A percentile compares a stretch with the other conserved stretches of the same genome.
Conservation (phyloP, 1,140 invertebrate genomes). For the Luehdorfia chinensis region DNA sequence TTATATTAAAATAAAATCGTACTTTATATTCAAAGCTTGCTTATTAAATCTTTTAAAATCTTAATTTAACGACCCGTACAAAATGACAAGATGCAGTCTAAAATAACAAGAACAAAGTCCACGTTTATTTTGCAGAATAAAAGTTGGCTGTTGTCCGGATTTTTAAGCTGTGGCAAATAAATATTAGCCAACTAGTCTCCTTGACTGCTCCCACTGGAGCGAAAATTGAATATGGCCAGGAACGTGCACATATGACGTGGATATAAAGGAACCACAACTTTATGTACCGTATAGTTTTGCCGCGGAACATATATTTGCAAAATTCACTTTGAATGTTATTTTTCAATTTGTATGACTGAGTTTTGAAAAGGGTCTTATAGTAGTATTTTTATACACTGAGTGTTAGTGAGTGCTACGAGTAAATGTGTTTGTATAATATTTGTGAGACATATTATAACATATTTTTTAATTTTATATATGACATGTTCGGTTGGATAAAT, state of each 20-base stretch:
- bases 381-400: too few species aligned
- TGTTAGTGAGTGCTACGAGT: too few species aligned
- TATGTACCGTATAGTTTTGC: conserved; percentile 22
- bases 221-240: conserved; percentile 26
- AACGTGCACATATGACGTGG: conserved; percentile 18
- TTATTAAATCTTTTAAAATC: conserved; percentile 1
- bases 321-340: background rate
- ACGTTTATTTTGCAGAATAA: conserved; percentile 1
- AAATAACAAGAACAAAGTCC: too few species aligned
- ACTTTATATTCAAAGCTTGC: too few species aligned
- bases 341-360: conserved; percentile 4
- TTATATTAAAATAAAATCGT: too few species aligned
- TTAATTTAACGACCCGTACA: conserved; percentile 1
- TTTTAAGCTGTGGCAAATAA: conserved; percentile 8
- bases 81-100: background rate
- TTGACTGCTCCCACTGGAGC: conserved; percentile 8
- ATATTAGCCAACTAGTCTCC: too few species aligned
- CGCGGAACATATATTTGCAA: conserved; percentile 1
- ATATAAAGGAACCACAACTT: conserved; percentile 21
- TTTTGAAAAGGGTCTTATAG: too few species aligned
- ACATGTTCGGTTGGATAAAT: too few species aligned
- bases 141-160: background rate
- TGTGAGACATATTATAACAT: too few species aligned
- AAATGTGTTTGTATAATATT: too few species aligned
- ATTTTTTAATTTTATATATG: too few species aligned